These are phyloP conservation scores for Cichlasoma orientale DNA, from an alignment of 2,797 vertebrate genomes.

Conservation along the genomic window DNA sequence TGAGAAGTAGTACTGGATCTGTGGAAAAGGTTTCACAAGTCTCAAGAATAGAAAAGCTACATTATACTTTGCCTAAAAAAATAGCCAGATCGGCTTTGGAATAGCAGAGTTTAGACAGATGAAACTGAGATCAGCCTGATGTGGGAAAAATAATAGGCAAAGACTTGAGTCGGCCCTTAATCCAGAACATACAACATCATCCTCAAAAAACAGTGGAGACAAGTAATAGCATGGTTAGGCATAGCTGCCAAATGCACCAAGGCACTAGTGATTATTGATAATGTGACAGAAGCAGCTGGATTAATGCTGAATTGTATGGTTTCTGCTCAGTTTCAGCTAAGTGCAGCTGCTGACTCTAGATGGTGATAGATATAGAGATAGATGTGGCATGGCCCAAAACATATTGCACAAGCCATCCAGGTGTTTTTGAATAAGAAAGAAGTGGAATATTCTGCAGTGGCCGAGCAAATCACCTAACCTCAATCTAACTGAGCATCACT, in stretches of 20 bases:
- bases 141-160: background rate
- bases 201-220: background rate
- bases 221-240: background rate
- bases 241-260: background rate
- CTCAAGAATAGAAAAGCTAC: background rate
- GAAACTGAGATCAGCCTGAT: background rate
- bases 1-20: background rate
- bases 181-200: fast-evolving
- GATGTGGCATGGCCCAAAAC: background rate
- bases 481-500: background rate
- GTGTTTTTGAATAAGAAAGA: background rate
- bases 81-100: background rate
- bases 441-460: background rate
- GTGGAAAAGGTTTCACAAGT: background rate
- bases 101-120: background rate
- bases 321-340: background rate
- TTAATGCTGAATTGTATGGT: background rate
- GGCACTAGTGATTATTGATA: background rate
- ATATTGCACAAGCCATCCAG: background rate
- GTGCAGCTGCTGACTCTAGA: background rate
- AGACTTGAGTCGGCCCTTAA: background rate
- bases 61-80: too few species aligned
- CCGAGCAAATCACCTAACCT: background rate
- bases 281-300: background rate
- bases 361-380: too few species aligned